A percentile compares a stretch with the other conserved stretches of the same genome.
phyloP scores from a whole-genome alignment of 2,113 vertebrate genomes.

The Thermophis baileyi region DNA sequence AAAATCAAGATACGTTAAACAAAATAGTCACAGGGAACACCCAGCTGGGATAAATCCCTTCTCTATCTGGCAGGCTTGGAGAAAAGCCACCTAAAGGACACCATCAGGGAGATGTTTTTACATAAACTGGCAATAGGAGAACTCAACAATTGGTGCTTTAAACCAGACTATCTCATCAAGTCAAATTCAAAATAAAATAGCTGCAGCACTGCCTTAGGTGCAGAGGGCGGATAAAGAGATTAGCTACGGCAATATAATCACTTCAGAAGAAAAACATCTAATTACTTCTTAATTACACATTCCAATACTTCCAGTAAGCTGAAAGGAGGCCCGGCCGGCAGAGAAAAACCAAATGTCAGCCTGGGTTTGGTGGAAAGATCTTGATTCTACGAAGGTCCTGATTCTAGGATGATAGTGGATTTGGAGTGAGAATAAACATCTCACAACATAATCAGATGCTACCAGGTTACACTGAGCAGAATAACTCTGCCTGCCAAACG shows the following conservation, averaged over 20 bases:
- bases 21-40: slow-evolving; percentile 41
- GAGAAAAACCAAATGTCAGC: slow-evolving; percentile 24
- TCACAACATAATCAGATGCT: not conserved
- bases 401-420: slow-evolving; percentile 20
- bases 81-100: slow-evolving; percentile 17
- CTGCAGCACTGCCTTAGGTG: slow-evolving; percentile 66
- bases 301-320: slow-evolving; percentile 55
- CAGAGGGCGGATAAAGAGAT: slow-evolving; percentile 64
- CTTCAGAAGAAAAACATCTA: slow-evolving; percentile 72
- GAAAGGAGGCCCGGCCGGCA: slow-evolving; percentile 35
- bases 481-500: not conserved
- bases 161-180: slow-evolving; percentile 63
- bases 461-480: not conserved
- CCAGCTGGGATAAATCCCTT: slow-evolving; percentile 50
- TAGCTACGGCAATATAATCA: slow-evolving; percentile 70
- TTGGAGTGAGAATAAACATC: not conserved
- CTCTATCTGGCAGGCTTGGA: slow-evolving; percentile 36
- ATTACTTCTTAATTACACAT: slow-evolving; percentile 69
- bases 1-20: slow-evolving; percentile 52
- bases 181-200: slow-evolving; percentile 66
- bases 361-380: slow-evolving; percentile 35
- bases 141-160: slow-evolving; percentile 56
- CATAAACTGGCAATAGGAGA: slow-evolving; percentile 45
- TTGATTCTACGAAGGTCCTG: slow-evolving; percentile 39
- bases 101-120: slow-evolving; percentile 57